Conservation (phyloP, 2,113 vertebrate genomes). For the Felis chaus region DNA sequence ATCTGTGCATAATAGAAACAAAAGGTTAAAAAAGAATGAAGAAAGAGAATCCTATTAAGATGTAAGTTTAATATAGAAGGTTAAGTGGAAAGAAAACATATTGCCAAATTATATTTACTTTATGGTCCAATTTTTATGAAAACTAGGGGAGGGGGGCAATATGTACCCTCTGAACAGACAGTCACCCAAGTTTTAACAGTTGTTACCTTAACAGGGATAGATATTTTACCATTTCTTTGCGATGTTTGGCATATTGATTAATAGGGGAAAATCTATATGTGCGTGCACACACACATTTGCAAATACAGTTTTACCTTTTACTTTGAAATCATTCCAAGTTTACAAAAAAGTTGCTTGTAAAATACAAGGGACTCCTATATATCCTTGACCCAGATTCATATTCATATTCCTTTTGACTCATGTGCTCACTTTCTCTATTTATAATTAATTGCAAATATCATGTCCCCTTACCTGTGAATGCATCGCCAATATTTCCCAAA, state of each 20-base stretch:
- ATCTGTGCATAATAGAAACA: background rate
- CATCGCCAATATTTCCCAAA: background rate
- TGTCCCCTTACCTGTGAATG: background rate
- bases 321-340: slow-evolving; percentile 19
- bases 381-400: background rate
- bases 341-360: background rate
- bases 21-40: background rate
- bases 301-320: background rate
- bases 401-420: background rate
- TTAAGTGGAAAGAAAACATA: background rate
- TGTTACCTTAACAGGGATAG: background rate
- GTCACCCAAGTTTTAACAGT: background rate
- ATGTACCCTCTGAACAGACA: background rate
- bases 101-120: background rate
- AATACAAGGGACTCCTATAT: background rate
- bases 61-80: background rate
- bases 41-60: background rate
- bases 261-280: background rate
- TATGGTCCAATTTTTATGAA: background rate
- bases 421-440: background rate
- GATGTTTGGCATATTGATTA: background rate
- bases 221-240: background rate
- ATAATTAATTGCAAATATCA: background rate
- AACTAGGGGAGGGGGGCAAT: background rate
- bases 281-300: background rate